A percentile compares a stretch with the other conserved stretches of the same genome.
Conservation (phyloP, 2,113 vertebrate genomes). For the Arenaria interpres region DNA sequence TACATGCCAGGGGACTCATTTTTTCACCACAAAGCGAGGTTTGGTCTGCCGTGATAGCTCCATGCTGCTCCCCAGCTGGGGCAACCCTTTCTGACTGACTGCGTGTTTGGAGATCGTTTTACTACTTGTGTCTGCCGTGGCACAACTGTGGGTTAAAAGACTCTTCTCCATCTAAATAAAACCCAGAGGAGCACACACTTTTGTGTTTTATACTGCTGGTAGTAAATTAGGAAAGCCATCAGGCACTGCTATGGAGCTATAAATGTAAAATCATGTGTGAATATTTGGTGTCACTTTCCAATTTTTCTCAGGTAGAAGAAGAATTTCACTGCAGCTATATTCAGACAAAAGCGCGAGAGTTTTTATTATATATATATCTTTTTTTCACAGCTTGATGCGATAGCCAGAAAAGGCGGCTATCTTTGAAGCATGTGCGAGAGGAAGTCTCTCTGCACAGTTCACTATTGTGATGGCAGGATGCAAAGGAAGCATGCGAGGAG, state of each 20-base stretch:
- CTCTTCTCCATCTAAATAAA: background rate
- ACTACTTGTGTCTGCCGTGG: background rate
- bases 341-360: background rate
- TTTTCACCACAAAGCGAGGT: background rate
- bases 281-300: background rate
- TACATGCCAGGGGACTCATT: rapidly evolving
- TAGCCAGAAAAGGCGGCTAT: background rate
- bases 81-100: background rate
- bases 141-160: background rate
- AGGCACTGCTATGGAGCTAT: background rate
- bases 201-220: background rate
- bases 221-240: background rate
- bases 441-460: rapidly evolving
- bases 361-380: background rate
- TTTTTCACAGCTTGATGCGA: background rate
- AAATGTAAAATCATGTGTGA: background rate
- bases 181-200: background rate
- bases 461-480: slow-evolving; percentile 30
- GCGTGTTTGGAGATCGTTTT: background rate
- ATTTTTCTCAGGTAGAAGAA: background rate
- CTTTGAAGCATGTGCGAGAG: background rate
- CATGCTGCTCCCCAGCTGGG: background rate
- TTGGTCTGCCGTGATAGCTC: background rate
- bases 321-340: background rate
- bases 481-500: background rate